phyloP scores from a whole-genome alignment of 2,113 vertebrate genomes.

The Boleophthalmus pectinirostris region DNA sequence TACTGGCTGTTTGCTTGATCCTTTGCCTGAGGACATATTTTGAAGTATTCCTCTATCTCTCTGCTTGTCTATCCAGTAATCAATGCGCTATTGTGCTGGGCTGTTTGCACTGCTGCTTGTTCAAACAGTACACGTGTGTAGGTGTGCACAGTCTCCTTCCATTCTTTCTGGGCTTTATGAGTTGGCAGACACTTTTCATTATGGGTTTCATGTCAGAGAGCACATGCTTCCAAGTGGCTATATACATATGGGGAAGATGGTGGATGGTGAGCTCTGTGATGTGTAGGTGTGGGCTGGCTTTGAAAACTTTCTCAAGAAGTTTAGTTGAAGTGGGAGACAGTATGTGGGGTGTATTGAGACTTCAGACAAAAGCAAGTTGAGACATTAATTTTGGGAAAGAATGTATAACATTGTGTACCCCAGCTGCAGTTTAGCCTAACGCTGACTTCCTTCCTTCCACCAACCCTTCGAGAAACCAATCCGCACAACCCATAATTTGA shows the following conservation, averaged over 20 bases:
- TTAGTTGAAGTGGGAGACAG: conserved; percentile 2
- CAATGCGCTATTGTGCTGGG: background rate
- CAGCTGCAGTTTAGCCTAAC: background rate
- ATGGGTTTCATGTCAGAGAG: conserved; percentile 50
- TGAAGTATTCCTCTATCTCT: conserved; percentile 11
- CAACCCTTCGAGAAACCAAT: background rate
- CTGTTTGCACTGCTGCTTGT: conserved; percentile 5
- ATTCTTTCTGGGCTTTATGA: conserved; percentile 31
- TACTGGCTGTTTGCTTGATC: conserved; percentile 34
- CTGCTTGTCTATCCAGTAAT: conserved; percentile 9
- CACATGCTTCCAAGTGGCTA: conserved; percentile 9
- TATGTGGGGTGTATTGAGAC: background rate
- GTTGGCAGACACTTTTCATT: conserved; percentile 43
- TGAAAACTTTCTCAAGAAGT: conserved; percentile 34
- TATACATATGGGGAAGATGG: background rate
- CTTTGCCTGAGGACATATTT: conserved; percentile 29
- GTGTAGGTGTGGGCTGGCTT: conserved; percentile 42
- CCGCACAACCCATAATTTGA: background rate
- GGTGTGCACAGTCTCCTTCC: conserved; percentile 28
- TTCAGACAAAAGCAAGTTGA: no score
- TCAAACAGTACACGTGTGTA: conserved; percentile 16
- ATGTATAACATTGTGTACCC: background rate
- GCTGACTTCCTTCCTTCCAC: background rate
- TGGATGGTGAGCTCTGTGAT: conserved; percentile 13
- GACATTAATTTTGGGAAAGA: no score